A percentile compares a stretch with the other conserved stretches of the same genome.
Conservation (phyloP, 2,113 vertebrate genomes). For the Narcine bancroftii region DNA sequence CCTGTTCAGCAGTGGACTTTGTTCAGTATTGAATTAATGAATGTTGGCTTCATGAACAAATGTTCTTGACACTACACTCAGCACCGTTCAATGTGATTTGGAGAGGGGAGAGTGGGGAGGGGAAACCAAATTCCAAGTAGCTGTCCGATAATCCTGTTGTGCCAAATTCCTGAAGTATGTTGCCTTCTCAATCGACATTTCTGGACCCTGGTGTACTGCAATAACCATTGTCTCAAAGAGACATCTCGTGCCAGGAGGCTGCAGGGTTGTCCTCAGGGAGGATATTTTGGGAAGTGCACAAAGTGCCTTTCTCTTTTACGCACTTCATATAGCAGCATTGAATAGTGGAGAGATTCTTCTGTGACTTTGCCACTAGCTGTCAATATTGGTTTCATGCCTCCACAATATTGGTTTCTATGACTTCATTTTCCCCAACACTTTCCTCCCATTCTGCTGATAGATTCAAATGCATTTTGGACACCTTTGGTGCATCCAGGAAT, state of each 20-base stretch:
- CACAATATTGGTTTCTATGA: background rate
- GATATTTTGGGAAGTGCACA: background rate
- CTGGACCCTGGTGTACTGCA: background rate
- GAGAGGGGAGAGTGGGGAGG: no score
- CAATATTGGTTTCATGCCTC: background rate
- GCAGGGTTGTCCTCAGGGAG: background rate
- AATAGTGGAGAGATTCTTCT: background rate
- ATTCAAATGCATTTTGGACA: background rate
- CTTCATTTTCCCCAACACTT: background rate
- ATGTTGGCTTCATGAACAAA: no score
- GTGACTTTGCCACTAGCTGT: background rate
- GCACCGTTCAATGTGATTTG: no score
- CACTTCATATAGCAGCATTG: background rate
- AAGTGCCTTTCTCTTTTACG: background rate
- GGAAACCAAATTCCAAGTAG: no score
- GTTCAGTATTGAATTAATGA: no score
- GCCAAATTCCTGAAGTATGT: background rate
- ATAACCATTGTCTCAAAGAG: background rate
- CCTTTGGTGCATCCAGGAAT: background rate
- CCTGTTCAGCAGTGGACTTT: no score
- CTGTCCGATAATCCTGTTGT: background rate
- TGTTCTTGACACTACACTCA: no score
- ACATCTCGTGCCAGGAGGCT: background rate
- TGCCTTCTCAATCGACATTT: background rate
- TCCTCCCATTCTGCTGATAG: background rate